Base-by-base conservation (phyloP, 2,888 invertebrate species). In the Nyleta sp. region DNA sequence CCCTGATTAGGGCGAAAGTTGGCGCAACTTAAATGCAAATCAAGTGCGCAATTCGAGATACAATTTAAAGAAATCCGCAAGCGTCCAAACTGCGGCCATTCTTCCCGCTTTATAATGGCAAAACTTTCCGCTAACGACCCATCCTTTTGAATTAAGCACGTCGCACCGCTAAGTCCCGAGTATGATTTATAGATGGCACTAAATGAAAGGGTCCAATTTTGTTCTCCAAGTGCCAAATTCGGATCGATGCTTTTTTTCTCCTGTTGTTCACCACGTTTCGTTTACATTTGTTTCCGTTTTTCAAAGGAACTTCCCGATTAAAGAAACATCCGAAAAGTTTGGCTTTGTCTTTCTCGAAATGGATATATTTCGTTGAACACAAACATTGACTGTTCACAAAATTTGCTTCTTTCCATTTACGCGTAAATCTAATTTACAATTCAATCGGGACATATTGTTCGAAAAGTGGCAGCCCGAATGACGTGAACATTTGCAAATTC, bases 111-210 rank as follows among this genome's bases (percentile, higher is more conserved):
- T 84, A 84, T 87, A 86, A 87, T 84, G 87, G 86, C 82, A 82
- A 87, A 87, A 87, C 87, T 87, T 87, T 85, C 5, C 82, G 84
- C 85, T 87, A 87, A 87, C 87, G 87, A 87, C 85, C 85, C 67
- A 81, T 81, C 78, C 71, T 79, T 81, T 71, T 79, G 76, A 79
- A 79, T 81, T 81, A 81, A 77, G 74, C 71, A 46, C 60, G 76
- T 71, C 72, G 67, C 28, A 35, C 46, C 42, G 74, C 33, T 64
- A 78, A 70, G 35, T 67, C 46, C 22, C 31, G 38, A 18, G 38
- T 67, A 64, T 75, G 68, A 79, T 79, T 79, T 75, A 68, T 68
- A 70, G 55, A 46, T 40, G 52, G 13, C 13, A 33, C 42, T 48
- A 44, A 73, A 73, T 31, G 28, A 24, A 74, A 67, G 11, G 8